Evolutionary conservation across 2,888 invertebrate species (phyloP).

Genomic region (Allacma fusca): DNA sequence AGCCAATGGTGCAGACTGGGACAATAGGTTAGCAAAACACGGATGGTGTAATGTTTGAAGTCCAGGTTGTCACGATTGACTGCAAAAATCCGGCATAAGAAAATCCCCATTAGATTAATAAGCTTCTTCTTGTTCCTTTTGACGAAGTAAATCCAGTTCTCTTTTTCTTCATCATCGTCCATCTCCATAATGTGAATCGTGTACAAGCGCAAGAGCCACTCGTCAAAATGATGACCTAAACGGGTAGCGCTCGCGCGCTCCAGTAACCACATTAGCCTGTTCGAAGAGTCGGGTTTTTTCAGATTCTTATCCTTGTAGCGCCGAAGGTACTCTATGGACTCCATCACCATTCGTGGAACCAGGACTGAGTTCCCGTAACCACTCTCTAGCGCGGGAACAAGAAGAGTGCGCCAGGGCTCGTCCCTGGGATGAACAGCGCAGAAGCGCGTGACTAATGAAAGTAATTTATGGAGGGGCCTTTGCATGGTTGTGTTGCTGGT

Average conservation of each 20-base stretch:
- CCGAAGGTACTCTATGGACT: slow-evolving; percentile 53
- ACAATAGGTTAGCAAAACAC: slow-evolving; percentile 49
- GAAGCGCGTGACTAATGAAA: slow-evolving; percentile 52
- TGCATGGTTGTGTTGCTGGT: no score
- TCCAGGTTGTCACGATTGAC: slow-evolving; percentile 53
- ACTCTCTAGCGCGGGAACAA: slow-evolving; percentile 59
- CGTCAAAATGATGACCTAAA: slow-evolving; percentile 58
- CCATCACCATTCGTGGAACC: slow-evolving; percentile 55
- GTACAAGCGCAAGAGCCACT: slow-evolving; percentile 59
- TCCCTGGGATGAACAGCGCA: slow-evolving; percentile 56
- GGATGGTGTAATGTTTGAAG: slow-evolving; percentile 54
- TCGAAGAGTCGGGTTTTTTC: slow-evolving; percentile 51
- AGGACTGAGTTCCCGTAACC: slow-evolving; percentile 51
- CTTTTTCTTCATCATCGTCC: slow-evolving; percentile 53
- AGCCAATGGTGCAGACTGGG: slow-evolving; percentile 55
- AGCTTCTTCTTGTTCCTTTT: slow-evolving; percentile 57
- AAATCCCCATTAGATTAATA: slow-evolving; percentile 55
- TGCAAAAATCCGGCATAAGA: slow-evolving; percentile 55
- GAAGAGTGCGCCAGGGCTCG: slow-evolving; percentile 56
- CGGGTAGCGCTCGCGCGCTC: slow-evolving; percentile 50
- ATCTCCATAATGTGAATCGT: slow-evolving; percentile 57
- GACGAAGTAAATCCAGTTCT: slow-evolving; percentile 57
- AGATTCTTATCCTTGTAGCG: slow-evolving; percentile 37
- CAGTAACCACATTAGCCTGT: slow-evolving; percentile 56
- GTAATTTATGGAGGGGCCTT: slow-evolving; percentile 50